phyloP scores from a whole-genome alignment of 2,113 vertebrate genomes.

The Tragulus kanchil region DNA sequence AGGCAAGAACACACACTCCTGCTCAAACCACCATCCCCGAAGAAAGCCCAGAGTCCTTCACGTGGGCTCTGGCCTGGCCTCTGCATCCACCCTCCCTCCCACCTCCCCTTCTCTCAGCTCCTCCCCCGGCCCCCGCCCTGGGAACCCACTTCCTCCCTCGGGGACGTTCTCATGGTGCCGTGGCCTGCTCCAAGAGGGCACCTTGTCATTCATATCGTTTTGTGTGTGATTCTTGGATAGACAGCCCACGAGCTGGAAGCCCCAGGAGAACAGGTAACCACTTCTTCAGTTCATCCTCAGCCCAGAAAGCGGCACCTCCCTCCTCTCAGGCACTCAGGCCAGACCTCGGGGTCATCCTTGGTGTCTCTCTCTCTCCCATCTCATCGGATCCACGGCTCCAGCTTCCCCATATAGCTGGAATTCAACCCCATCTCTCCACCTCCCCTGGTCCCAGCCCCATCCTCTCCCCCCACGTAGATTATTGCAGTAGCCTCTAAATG shows the following conservation, averaged over 20 bases:
- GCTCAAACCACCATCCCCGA: not conserved
- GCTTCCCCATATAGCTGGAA: not conserved
- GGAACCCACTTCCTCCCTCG: not conserved
- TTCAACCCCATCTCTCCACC: not conserved
- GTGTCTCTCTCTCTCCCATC: not conserved
- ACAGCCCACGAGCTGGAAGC: not conserved
- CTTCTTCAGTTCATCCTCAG: not conserved
- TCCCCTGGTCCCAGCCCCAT: not conserved
- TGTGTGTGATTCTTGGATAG: not conserved
- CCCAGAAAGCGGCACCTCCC: not conserved
- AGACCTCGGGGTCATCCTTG: not conserved
- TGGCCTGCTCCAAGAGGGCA: not conserved
- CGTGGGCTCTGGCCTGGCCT: not conserved
- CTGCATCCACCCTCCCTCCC: not conserved
- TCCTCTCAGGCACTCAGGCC: not conserved
- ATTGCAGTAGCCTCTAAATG: not conserved
- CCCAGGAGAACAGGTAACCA: fast-evolving
- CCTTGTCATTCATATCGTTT: too few relatives aligned
- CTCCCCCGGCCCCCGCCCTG: not conserved
- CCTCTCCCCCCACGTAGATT: too few relatives aligned
- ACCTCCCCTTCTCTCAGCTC: too few relatives aligned
- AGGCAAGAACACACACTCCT: not conserved
- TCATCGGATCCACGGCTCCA: not conserved
- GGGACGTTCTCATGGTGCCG: fast-evolving
- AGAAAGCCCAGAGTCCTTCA: not conserved